Base-by-base conservation (phyloP, 1,140 invertebrate species). In the Temnothorax longispinosus region DNA sequence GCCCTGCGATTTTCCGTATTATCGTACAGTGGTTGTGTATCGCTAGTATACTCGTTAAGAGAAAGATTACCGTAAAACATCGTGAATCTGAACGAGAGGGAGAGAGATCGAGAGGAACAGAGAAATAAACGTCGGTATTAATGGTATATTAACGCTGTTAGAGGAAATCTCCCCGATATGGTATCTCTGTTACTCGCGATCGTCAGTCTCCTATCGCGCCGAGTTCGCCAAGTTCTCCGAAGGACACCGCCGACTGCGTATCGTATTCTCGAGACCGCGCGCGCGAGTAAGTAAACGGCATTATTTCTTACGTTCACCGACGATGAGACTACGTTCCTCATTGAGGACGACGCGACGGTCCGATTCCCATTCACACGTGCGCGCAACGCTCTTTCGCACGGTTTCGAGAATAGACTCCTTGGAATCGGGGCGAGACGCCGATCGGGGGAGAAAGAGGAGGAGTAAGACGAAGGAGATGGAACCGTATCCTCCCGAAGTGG, bases 401-500 rank as follows among this genome's bases (percentile, higher is more conserved):
- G 35, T 65, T 78, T 85, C 82, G 74, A 78, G 82, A 78, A 85
- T 56, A 85, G 60, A 78, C 47, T 52, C 47, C 21, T 77, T 65
- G 58, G 18, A 78, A 77, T 3, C 56, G 38, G 35, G 15, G 38
- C 47, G 47, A 44, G 27, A 27, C 27, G 27, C 27, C 10, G n/a
- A 13, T 10, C n/a, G 18, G 21, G 64, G 62, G 7, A 35, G 54
- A 41, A 18, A n/a, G 56, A 21, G 62, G 13, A 0, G 64, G 44
- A 21, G 35, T 18, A 52, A 50, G 47, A 27, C 11, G 13, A 52
- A 27, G 41, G n/a, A 82, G 13, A 38, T 10, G 35, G 41, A 54
- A 65, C 47, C 58, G 62, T 88, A 84, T 80, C 77, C 72, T 89
- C 67, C 67, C 52, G 54, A 32, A 81, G 74, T 50, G 54, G 54